A percentile compares a stretch with the other conserved stretches of the same genome.
Evolutionary conservation across 2,888 invertebrate species (phyloP).

Genomic region (Adelphocoris suturalis): DNA sequence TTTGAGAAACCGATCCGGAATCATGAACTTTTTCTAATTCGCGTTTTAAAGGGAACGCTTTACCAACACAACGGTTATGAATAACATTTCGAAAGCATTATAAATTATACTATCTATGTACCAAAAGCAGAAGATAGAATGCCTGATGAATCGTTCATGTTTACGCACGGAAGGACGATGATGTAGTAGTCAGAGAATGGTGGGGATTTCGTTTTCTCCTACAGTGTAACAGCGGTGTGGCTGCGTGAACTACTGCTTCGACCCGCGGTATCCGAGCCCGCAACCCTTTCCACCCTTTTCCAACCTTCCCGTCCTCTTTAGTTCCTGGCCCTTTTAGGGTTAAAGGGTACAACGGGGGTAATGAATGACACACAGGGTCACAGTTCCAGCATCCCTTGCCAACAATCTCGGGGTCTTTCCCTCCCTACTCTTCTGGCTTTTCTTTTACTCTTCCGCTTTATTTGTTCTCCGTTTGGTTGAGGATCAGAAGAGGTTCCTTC

Average conservation of each 20-base stretch:
- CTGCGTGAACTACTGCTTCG: slow-evolving; percentile 33
- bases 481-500: neutral
- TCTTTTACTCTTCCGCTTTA: slow-evolving; percentile 28
- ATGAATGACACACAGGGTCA: slow-evolving; percentile 63
- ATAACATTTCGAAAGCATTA: too few species aligned
- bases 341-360: slow-evolving; percentile 66
- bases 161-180: neutral
- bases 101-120: too few species aligned
- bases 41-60: too few species aligned
- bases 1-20: too few species aligned
- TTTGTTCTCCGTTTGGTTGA: slow-evolving; percentile 17
- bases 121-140: too few species aligned
- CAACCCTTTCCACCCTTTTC: neutral
- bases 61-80: too few species aligned
- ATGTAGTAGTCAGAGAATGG: neutral
- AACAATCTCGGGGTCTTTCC: slow-evolving; percentile 38
- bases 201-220: slow-evolving; percentile 24
- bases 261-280: neutral
- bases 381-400: slow-evolving; percentile 63
- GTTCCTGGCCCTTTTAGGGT: slow-evolving; percentile 50
- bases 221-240: slow-evolving; percentile 1
- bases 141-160: neutral
- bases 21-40: too few species aligned
- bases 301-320: slow-evolving; percentile 24
- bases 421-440: neutral